Evolutionary conservation across 2,797 vertebrate genomes (phyloP).

Genomic region (Smutsia gigantea): DNA sequence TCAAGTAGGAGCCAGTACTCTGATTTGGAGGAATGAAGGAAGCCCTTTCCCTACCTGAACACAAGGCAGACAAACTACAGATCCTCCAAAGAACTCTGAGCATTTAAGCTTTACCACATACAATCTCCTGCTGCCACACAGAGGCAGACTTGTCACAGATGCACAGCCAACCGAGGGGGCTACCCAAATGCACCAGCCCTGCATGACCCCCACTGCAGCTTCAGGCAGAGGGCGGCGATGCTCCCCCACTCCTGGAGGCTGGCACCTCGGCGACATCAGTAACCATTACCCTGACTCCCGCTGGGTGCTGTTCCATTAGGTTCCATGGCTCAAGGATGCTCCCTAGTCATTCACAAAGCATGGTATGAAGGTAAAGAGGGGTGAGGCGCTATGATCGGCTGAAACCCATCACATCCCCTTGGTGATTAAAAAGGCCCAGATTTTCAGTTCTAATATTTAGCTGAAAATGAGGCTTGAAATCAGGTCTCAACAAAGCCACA

Average conservation of each 20-base stretch:
- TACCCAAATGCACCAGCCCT: accelerated
- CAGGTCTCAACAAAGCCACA: background rate
- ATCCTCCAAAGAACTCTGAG: background rate
- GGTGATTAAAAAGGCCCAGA: background rate
- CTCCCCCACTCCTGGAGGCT: accelerated
- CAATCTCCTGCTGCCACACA: background rate
- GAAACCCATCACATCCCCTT: background rate
- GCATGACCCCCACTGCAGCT: accelerated
- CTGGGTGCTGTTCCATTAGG: accelerated
- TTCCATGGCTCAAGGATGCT: background rate
- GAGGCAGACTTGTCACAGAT: background rate
- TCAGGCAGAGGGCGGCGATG: background rate
- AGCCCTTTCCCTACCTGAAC: background rate
- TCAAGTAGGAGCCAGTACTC: accelerated
- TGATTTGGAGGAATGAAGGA: too few relatives aligned
- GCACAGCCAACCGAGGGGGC: accelerated
- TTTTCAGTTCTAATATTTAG: background rate
- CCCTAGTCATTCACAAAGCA: background rate
- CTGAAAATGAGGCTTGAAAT: background rate
- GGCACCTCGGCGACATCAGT: accelerated
- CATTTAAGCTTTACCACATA: background rate
- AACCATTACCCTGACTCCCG: background rate
- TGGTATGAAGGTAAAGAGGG: accelerated
- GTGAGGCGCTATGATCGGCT: accelerated
- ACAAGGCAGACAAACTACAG: background rate